Conservation (phyloP, 2,888 invertebrate genomes). For the Coronaproctus castanopsis region DNA sequence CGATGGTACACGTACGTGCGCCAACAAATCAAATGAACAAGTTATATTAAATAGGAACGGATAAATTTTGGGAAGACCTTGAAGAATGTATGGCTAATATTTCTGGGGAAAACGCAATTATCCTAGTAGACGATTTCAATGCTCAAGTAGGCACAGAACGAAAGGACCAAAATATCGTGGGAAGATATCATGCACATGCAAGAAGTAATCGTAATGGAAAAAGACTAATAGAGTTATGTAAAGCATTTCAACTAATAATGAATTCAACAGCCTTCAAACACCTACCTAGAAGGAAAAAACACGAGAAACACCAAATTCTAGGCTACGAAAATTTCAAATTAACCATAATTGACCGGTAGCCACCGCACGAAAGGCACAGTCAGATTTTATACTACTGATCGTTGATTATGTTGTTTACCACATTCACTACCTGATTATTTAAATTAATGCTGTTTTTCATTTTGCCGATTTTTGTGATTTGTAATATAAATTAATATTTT, state of each 20-base stretch:
- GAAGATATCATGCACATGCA: constrained; percentile 4
- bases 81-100: neutral
- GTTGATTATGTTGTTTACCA: no score
- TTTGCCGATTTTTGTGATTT: no score
- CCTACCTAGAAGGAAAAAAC: constrained; percentile 2
- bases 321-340: constrained; percentile 2
- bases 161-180: constrained; percentile 6
- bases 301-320: constrained; percentile 1
- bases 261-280: constrained; percentile 1
- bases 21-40: constrained; percentile 4
- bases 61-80: neutral
- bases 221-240: constrained; percentile 8
- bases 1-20: no score
- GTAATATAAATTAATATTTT: no score
- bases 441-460: no score
- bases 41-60: neutral
- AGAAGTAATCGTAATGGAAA: constrained; percentile 7
- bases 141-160: neutral
- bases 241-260: no score
- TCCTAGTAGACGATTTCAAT: neutral
- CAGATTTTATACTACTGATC: no score
- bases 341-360: constrained; percentile 6
- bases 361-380: neutral
- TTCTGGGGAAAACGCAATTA: neutral
- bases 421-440: no score